Evolutionary conservation across 2,888 invertebrate species (phyloP), one percentile per base, ranked within the genome.

Genomic region (Deilephila porcellus): DNA sequence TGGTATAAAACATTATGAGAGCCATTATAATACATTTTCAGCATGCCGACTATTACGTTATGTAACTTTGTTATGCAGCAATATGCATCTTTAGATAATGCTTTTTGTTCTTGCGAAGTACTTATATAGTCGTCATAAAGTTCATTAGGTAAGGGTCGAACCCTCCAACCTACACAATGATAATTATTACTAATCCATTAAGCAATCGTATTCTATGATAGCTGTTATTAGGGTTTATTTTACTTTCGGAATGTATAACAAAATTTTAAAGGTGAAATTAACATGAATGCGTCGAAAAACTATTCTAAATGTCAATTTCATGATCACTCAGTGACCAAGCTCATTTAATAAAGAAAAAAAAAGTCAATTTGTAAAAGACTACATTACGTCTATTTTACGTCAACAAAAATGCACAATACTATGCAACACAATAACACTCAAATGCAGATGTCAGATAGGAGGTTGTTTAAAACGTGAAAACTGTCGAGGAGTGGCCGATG

Each of bases 171-270:
- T 45, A 37, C 37, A 20, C 37, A 20, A 17, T 64, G 37, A 52
- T n/a, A 52, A 52, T 67, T 25, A 67, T 67, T 67, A 67, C 67
- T 67, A 67, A 52, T 67, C 67, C 25, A 67, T 52, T 67, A 52
- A 52, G 25, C 19, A 63, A 63, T n/a, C 67, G 37, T 64, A 37
- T 64, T 14, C 64, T 45, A 20, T 20, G 20, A 20, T 20, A 4
- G 6, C 17, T 56, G 19, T 17, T n/a, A n/a, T 56, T 45, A 45
- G 4, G 19, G 5, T 56, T 56, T 56, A 56, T n/a, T 6, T 45
- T 45, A 45, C 45, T 45, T 45, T 17, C 1, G 56, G 56, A n/a
- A 56, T 56, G 6, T 19, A 56, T 56, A 17, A n/a, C n/a, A n/a
- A 56, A 6, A n/a, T n/a, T 11, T n/a, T 56, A n/a, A 56, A n/a